Conservation (phyloP, 2,888 invertebrate species). For the Cryptocephalus primarius region DNA sequence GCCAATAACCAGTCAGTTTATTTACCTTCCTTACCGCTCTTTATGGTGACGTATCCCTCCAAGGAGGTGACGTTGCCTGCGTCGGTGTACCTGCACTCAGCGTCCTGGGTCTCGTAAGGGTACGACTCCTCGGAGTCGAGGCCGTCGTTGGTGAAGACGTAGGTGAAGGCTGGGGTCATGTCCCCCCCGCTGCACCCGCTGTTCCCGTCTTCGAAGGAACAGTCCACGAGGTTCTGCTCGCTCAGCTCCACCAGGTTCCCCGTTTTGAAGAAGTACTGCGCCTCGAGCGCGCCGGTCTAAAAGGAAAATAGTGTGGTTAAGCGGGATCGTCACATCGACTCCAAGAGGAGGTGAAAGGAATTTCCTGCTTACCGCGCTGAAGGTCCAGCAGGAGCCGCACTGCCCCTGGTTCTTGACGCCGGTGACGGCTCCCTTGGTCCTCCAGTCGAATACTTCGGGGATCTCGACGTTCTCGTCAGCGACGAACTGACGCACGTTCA, state of each 20-base stretch:
- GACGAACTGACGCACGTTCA: constrained; percentile 8
- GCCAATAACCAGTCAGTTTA: no score
- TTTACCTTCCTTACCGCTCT: not conserved
- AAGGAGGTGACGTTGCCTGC: not conserved
- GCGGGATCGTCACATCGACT: no score
- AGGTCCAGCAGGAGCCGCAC: constrained; percentile 35
- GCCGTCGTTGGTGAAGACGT: constrained; percentile 41
- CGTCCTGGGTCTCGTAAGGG: constrained; percentile 36
- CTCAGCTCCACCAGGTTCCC: constrained; percentile 42
- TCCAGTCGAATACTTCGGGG: constrained; percentile 32
- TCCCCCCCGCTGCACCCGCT: constrained; percentile 44
- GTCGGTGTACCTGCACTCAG: constrained; percentile 18
- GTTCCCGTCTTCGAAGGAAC: constrained; percentile 41
- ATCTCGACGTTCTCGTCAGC: constrained; percentile 29
- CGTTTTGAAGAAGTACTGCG: constrained; percentile 42
- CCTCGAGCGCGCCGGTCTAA: constrained; percentile 48
- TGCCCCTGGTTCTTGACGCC: constrained; percentile 29
- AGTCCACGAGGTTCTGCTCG: constrained; percentile 47
- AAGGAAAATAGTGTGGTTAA: not conserved
- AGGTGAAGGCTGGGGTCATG: constrained; percentile 42
- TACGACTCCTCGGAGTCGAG: constrained; percentile 45
- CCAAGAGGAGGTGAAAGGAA: no score
- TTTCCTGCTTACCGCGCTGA: constrained; percentile 30
- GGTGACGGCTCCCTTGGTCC: constrained; percentile 31
- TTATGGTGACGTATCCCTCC: not conserved